phyloP scores from a whole-genome alignment of 2,888 invertebrate genomes.

The Catocala nupta region DNA sequence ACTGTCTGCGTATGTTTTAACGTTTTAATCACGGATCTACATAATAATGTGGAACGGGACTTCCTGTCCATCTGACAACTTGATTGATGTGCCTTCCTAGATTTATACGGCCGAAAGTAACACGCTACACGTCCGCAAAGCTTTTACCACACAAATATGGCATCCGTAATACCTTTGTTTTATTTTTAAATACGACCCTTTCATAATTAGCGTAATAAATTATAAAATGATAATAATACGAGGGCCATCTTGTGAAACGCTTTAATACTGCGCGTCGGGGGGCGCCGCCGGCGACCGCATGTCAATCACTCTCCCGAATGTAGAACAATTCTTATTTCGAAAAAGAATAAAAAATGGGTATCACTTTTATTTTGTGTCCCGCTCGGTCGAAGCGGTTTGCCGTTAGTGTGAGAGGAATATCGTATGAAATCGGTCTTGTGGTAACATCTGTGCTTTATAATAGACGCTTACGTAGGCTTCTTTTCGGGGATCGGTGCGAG shows the following conservation, averaged over 20 bases:
- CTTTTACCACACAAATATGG: conserved; percentile 77
- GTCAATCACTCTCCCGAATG: conserved; percentile 86
- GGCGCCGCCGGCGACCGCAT: conserved; percentile 83
- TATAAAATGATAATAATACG: conserved; percentile 86
- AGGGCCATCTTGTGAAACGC: conserved; percentile 84
- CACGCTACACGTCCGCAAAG: conserved; percentile 81
- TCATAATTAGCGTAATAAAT: conserved; percentile 87
- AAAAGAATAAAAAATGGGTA: conserved; percentile 82
- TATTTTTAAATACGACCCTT: conserved; percentile 84
- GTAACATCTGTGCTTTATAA: conserved; percentile 86
- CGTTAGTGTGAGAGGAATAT: conserved; percentile 67
- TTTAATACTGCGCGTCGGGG: conserved; percentile 81
- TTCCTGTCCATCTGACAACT: conserved; percentile 84
- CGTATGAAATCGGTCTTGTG: conserved; percentile 77
- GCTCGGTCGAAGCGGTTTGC: conserved; percentile 54
- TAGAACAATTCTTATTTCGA: conserved; percentile 86
- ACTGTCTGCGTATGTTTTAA: conserved; percentile 81
- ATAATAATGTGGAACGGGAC: conserved; percentile 81
- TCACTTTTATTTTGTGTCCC: conserved; percentile 80
- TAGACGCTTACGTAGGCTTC: conserved; percentile 87
- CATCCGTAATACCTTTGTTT: conserved; percentile 82
- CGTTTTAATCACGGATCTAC: conserved; percentile 84
- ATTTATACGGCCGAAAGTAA: conserved; percentile 82
- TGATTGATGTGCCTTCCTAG: conserved; percentile 85
- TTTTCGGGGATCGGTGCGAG: conserved; percentile 83